phyloP scores from a whole-genome alignment of 2,888 invertebrate genomes.

The Leptinotarsa peninsularis region DNA sequence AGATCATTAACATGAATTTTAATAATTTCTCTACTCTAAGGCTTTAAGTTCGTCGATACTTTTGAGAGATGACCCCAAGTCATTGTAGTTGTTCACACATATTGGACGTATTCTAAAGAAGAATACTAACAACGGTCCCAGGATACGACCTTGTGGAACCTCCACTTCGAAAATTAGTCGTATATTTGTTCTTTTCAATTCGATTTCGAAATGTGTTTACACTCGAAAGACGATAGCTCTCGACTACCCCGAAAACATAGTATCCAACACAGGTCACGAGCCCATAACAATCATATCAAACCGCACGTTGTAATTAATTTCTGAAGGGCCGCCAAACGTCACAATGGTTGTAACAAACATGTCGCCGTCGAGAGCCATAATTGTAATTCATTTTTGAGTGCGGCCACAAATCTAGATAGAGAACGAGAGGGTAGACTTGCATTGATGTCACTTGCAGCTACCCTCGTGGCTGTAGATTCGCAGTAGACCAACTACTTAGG shows the following conservation, averaged over 20 bases:
- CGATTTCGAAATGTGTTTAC: slow-evolving; percentile 27
- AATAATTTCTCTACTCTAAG: too few relatives aligned
- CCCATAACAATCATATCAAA: slow-evolving; percentile 35
- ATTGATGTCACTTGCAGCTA: slow-evolving; percentile 53
- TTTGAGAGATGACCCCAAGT: too few relatives aligned
- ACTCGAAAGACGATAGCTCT: slow-evolving; percentile 33
- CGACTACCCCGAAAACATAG: slow-evolving; percentile 31
- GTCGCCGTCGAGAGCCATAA: slow-evolving; percentile 49
- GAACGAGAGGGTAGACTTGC: slow-evolving; percentile 35
- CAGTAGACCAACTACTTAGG: slow-evolving; percentile 51
- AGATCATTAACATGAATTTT: too few relatives aligned
- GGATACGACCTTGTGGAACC: not conserved
- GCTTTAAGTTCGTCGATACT: too few relatives aligned
- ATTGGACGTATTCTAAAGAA: not conserved
- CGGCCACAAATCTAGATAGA: slow-evolving; percentile 51
- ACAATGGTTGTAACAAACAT: slow-evolving; percentile 53
- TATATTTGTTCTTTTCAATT: slow-evolving; percentile 22
- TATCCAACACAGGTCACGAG: slow-evolving; percentile 33
- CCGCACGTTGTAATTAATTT: slow-evolving; percentile 53
- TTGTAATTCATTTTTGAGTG: slow-evolving; percentile 63
- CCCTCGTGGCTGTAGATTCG: slow-evolving; percentile 38
- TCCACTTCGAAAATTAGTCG: not conserved
- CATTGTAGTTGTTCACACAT: not conserved
- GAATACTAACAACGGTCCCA: not conserved
- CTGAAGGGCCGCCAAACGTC: slow-evolving; percentile 44